These are phyloP conservation scores for Calliphora vicina DNA, from an alignment of 1,140 invertebrate species.

Conservation along the genomic window DNA sequence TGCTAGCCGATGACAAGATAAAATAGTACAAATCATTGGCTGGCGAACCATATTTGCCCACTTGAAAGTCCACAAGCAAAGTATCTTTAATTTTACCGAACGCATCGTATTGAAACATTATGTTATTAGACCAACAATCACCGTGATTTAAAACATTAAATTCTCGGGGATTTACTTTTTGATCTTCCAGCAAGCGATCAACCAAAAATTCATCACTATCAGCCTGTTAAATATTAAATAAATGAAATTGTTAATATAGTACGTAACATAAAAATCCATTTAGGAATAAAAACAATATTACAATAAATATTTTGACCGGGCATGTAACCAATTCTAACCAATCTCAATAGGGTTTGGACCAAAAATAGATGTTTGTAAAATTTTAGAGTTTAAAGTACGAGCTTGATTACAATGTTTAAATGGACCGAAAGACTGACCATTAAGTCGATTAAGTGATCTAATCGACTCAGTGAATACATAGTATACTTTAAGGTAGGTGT, in stretches of 20 bases:
- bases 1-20: slow-evolving; percentile 56
- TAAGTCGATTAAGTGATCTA: no score
- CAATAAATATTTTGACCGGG: slow-evolving; percentile 38
- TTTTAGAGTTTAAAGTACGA: no score
- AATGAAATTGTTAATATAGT: no score
- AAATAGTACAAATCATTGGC: slow-evolving; percentile 59
- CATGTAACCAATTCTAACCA: slow-evolving; percentile 36
- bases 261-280: no score
- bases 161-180: slow-evolving; percentile 60
- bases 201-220: slow-evolving; percentile 56
- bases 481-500: no score
- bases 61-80: slow-evolving; percentile 58
- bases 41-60: slow-evolving; percentile 58
- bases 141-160: slow-evolving; percentile 74
- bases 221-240: slow-evolving; percentile 41
- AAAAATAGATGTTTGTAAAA: no score
- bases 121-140: slow-evolving; percentile 74
- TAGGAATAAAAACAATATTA: no score
- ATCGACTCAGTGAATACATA: no score
- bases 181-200: slow-evolving; percentile 54
- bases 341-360: slow-evolving; percentile 50
- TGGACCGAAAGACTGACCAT: no score
- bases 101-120: slow-evolving; percentile 67
- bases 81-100: slow-evolving; percentile 61
- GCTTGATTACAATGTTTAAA: no score